Conservation (phyloP, 2,113 vertebrate genomes). For the Bagarius yarrelli region DNA sequence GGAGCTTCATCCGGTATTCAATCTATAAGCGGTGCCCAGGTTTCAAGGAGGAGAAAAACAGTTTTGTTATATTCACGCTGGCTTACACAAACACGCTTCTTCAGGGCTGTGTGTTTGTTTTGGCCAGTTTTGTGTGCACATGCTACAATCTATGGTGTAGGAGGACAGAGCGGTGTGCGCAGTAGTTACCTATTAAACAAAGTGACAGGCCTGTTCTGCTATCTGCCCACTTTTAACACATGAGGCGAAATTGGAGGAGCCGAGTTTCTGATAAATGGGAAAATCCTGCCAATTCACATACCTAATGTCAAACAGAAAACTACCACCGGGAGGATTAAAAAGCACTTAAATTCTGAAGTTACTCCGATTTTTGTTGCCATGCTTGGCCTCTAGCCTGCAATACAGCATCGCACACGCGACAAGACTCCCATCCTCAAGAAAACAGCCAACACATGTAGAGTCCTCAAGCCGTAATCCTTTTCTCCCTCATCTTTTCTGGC, state of each 20-base stretch:
- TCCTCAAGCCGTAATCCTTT: constrained; percentile 11
- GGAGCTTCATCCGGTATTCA: neutral
- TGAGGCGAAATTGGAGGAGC: neutral
- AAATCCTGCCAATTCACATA: constrained; percentile 26
- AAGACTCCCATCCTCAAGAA: neutral
- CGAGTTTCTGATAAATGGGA: neutral
- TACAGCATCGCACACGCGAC: neutral
- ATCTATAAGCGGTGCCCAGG: constrained; percentile 4
- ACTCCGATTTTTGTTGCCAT: constrained; percentile 1
- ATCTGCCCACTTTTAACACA: neutral
- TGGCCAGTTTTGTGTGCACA: neutral
- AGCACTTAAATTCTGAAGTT: constrained; percentile 16
- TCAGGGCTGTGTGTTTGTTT: constrained; percentile 7
- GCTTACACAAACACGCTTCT: neutral
- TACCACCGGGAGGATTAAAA: constrained; percentile 21
- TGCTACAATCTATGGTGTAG: neutral
- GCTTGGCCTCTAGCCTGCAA: neutral
- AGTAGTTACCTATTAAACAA: constrained; percentile 16
- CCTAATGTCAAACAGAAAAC: constrained; percentile 13
- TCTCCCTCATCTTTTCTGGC: constrained; percentile 24
- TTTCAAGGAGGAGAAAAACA: neutral
- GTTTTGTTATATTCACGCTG: neutral
- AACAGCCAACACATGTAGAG: constrained; percentile 30
- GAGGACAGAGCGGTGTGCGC: neutral
- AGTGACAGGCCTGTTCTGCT: constrained; percentile 23